phyloP scores from a whole-genome alignment of 2,113 vertebrate genomes.

The Eudyptes chrysolophus region DNA sequence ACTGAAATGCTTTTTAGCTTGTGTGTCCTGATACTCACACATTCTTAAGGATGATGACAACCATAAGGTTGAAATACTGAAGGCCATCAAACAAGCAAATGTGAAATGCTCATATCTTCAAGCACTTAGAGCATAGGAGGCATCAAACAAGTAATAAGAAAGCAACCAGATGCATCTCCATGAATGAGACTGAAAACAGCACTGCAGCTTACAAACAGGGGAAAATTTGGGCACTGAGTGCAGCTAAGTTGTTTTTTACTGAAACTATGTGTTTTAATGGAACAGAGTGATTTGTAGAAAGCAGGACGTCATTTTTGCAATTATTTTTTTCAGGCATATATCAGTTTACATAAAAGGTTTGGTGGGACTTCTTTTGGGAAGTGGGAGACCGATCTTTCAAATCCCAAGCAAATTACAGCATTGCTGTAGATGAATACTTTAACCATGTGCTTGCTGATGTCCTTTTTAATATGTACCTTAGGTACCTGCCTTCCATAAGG shows the following conservation, averaged over 20 bases:
- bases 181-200: neutral
- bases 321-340: neutral
- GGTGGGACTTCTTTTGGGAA: neutral
- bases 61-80: conserved; percentile 26
- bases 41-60: neutral
- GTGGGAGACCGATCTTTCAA: neutral
- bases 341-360: neutral
- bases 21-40: neutral
- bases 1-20: neutral
- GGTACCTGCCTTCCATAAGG: neutral
- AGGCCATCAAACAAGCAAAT: neutral
- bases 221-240: neutral
- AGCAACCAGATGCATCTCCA: neutral
- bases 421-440: neutral
- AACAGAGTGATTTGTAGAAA: neutral
- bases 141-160: neutral
- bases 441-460: neutral
- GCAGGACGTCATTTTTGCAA: neutral
- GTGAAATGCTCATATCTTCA: neutral
- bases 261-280: neutral
- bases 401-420: neutral
- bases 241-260: neutral
- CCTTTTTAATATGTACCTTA: neutral
- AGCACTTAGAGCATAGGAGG: neutral
- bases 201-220: neutral